These are phyloP conservation scores for Mixornis gularis DNA, from an alignment of 2,113 vertebrate species.

Conservation along the genomic window DNA sequence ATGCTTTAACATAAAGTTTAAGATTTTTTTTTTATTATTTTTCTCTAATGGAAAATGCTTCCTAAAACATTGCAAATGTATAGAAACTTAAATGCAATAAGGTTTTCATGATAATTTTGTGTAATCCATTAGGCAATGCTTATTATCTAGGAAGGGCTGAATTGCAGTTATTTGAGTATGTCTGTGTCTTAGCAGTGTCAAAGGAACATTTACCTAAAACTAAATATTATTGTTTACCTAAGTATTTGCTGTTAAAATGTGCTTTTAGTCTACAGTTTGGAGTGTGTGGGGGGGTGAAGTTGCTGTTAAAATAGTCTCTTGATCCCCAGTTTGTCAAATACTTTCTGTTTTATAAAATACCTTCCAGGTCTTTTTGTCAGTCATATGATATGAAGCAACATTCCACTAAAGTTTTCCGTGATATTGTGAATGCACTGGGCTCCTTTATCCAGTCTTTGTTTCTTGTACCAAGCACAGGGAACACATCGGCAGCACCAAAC, in stretches of 20 bases:
- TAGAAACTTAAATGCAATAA: neutral
- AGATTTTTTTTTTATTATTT: no score
- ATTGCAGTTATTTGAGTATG: neutral
- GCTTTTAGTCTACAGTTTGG: neutral
- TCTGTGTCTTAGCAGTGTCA: neutral
- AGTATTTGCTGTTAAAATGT: neutral
- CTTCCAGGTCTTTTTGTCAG: slow-evolving; percentile 92
- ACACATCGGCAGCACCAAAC: slow-evolving; percentile 63
- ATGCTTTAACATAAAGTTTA: neutral
- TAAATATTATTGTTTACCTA: neutral
- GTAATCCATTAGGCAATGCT: neutral
- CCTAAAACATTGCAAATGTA: neutral
- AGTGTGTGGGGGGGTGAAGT: neutral
- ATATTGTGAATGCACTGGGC: slow-evolving; percentile 96
- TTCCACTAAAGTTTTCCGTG: slow-evolving; percentile 97
- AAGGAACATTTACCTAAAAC: neutral
- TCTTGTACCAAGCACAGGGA: slow-evolving; percentile 86
- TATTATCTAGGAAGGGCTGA: neutral
- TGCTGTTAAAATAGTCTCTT: neutral
- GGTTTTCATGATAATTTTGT: neutral
- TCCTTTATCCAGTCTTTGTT: slow-evolving; percentile 98
- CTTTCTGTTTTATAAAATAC: neutral
- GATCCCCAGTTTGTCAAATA: neutral
- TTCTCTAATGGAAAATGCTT: neutral
- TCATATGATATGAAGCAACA: slow-evolving; percentile 99